Conservation (phyloP, 2,888 invertebrate genomes). For the Junonia oenone region DNA sequence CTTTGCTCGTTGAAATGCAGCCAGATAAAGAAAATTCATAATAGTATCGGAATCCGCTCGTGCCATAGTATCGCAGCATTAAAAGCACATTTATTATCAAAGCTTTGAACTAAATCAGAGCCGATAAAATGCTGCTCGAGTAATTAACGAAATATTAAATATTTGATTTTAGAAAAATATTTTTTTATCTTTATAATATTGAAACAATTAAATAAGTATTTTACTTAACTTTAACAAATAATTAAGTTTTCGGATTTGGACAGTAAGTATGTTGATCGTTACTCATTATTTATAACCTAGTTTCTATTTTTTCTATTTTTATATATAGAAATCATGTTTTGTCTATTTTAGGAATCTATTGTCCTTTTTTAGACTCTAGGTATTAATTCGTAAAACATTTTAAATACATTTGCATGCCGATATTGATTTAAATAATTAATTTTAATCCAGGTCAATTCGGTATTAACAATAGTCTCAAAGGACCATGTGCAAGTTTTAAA, state of each 20-base stretch:
- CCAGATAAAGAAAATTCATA: conserved; percentile 51
- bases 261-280: too few relatives aligned
- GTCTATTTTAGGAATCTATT: too few relatives aligned
- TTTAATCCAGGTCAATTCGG: neutral
- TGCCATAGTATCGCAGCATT: conserved; percentile 66
- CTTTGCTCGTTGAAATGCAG: conserved; percentile 16
- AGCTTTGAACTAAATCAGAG: conserved; percentile 60
- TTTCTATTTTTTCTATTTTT: too few relatives aligned
- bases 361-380: too few relatives aligned
- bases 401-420: neutral
- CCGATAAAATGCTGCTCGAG: conserved; percentile 51
- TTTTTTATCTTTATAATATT: too few relatives aligned
- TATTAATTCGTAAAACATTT: neutral
- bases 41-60: conserved; percentile 55
- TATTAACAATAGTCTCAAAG: neutral
- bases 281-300: too few relatives aligned
- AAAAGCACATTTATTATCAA: conserved; percentile 74
- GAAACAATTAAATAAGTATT: too few relatives aligned
- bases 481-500: neutral
- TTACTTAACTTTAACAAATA: too few relatives aligned
- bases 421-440: neutral
- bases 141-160: conserved; percentile 18
- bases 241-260: too few relatives aligned
- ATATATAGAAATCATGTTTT: too few relatives aligned
- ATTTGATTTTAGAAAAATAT: neutral